Percentiles rank a stretch among this genome's conserved stretches.
Conservation (phyloP, 1,140 invertebrate species). For the Drosophila ficusphila region DNA sequence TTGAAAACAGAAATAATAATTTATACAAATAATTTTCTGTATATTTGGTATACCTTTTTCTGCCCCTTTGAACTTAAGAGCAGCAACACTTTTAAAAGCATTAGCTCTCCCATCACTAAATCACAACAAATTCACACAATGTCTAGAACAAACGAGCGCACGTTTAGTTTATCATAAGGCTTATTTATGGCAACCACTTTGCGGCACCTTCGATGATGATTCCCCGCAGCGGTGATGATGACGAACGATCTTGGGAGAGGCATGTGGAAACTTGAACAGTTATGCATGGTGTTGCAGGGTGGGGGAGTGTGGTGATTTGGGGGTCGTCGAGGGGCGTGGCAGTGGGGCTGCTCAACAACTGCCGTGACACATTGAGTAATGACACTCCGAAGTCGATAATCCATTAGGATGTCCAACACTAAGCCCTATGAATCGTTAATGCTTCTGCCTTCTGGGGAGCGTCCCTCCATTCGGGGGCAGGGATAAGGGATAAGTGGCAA, state of each 20-base stretch:
- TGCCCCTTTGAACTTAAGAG: no score
- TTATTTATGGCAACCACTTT: constrained; percentile 65
- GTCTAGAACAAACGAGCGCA: constrained; percentile 55
- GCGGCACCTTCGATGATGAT: constrained; percentile 35
- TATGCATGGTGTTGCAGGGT: no score
- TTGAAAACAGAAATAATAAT: no score
- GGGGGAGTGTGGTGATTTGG: no score
- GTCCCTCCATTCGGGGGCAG: neutral
- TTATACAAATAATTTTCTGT: no score
- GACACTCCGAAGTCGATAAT: constrained; percentile 62
- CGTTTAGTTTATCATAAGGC: constrained; percentile 63
- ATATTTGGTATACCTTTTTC: no score
- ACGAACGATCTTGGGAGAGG: constrained; percentile 16
- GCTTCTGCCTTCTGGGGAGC: neutral
- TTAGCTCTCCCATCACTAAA: neutral
- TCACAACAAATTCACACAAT: neutral
- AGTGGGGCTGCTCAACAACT: constrained; percentile 4
- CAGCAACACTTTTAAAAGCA: neutral
- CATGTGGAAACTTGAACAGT: neutral
- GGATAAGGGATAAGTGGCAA: constrained; percentile 1
- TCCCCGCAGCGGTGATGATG: constrained; percentile 21
- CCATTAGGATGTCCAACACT: constrained; percentile 36
- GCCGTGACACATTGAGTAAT: constrained; percentile 74
- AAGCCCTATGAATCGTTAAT: constrained; percentile 53
- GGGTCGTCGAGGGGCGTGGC: neutral